A percentile compares a stretch with the other conserved stretches of the same genome.
Evolutionary conservation across 2,113 vertebrate species (phyloP).

Genomic region (Onychorhynchus coronatus): DNA sequence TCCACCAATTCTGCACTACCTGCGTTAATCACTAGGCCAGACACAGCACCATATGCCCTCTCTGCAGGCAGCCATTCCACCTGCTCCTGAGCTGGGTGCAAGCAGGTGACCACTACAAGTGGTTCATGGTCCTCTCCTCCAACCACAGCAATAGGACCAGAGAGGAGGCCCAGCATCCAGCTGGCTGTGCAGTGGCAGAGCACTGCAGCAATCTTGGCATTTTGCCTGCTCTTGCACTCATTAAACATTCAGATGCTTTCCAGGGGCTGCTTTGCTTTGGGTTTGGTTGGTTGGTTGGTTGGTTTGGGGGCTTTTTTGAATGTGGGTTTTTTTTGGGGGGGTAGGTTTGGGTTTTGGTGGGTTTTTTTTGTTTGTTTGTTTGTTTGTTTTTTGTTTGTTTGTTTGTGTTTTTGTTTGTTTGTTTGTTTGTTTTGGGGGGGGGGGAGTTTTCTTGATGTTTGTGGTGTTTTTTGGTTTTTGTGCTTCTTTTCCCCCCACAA

Average conservation of each 20-base stretch:
- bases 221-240: neutral
- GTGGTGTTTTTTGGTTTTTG: too few relatives aligned
- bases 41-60: neutral
- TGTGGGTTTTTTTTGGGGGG: too few relatives aligned
- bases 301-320: too few relatives aligned
- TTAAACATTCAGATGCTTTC: neutral
- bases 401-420: too few relatives aligned
- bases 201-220: accelerated
- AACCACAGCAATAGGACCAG: neutral
- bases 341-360: too few relatives aligned
- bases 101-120: neutral
- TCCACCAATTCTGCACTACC: neutral
- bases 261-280: neutral
- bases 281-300: too few relatives aligned
- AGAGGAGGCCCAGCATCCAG: neutral
- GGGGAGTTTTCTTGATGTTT: too few relatives aligned
- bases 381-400: too few relatives aligned
- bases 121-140: neutral
- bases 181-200: accelerated
- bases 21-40: too few relatives aligned
- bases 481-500: too few relatives aligned
- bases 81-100: neutral
- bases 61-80: neutral
- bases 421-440: too few relatives aligned
- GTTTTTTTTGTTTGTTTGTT: too few relatives aligned